phyloP scores from a whole-genome alignment of 2,888 invertebrate species.

The Orgyia antiqua region DNA sequence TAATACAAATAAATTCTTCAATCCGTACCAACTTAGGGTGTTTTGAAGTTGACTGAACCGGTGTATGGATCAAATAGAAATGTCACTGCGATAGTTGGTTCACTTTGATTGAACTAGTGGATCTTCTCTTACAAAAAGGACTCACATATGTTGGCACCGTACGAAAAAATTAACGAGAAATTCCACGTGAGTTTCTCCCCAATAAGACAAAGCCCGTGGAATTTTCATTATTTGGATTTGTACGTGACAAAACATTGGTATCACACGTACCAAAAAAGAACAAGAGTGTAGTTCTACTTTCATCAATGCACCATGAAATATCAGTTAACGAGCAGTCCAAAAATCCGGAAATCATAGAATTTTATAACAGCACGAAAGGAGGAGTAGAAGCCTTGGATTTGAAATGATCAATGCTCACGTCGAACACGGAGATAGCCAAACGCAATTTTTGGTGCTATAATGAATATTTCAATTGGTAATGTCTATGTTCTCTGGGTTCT shows the following conservation, averaged over 20 bases:
- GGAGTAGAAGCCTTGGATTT: background rate
- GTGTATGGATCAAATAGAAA: background rate
- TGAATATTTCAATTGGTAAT: too few species aligned
- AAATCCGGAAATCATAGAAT: background rate
- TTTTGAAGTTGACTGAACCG: background rate
- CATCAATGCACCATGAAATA: background rate
- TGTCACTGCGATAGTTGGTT: background rate
- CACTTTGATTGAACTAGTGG: background rate
- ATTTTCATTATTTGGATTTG: constrained; percentile 4
- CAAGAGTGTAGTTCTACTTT: constrained; percentile 1
- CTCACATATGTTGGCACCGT: background rate
- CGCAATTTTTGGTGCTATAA: too few species aligned
- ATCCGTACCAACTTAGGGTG: background rate
- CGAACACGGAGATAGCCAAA: background rate
- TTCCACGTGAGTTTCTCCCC: background rate
- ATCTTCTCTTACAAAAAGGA: background rate
- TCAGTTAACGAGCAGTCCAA: background rate
- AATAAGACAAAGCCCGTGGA: background rate
- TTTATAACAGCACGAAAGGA: background rate
- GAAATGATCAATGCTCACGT: background rate
- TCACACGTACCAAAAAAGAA: constrained; percentile 10
- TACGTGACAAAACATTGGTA: constrained; percentile 5
- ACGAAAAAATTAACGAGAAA: constrained; percentile 7
- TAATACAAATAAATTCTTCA: background rate
- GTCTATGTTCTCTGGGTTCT: too few species aligned